phyloP scores from a whole-genome alignment of 2,888 invertebrate genomes.

The Drosophila suboccidentalis region DNA sequence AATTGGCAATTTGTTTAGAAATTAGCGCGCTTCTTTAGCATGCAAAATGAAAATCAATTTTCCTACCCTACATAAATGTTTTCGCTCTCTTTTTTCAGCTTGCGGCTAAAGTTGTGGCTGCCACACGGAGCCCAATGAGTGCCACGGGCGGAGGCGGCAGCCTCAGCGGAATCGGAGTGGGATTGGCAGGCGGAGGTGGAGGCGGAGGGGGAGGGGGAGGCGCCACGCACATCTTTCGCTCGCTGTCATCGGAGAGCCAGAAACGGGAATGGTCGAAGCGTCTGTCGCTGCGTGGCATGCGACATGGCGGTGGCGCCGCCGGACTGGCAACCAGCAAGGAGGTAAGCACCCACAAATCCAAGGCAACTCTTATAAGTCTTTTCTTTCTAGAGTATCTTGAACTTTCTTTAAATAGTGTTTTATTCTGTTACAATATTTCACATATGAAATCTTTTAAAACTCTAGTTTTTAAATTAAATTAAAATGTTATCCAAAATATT shows the following conservation, averaged over 20 bases:
- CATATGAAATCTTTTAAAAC: too few relatives aligned
- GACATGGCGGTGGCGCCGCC: constrained; percentile 86
- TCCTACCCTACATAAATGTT: constrained; percentile 4
- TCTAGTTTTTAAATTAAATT: too few relatives aligned
- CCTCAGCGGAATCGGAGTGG: constrained; percentile 20
- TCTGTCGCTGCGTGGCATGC: constrained; percentile 90
- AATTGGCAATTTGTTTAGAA: constrained; percentile 80
- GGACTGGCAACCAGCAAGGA: constrained; percentile 86
- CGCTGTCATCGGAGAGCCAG: constrained; percentile 89
- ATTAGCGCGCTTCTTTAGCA: constrained; percentile 73
- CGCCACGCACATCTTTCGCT: constrained; percentile 87
- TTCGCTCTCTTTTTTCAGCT: constrained; percentile 12
- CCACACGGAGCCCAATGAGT: constrained; percentile 52
- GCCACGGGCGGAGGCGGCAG: constrained; percentile 54
- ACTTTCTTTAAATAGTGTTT: too few relatives aligned
- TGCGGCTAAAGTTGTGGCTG: constrained; percentile 31
- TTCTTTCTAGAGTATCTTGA: too few relatives aligned
- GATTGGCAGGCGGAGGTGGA: constrained; percentile 10
- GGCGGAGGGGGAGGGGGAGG: constrained; percentile 12
- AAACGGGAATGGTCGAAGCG: constrained; percentile 91
- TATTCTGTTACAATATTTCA: too few relatives aligned
- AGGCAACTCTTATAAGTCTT: neutral
- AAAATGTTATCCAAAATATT: too few relatives aligned
- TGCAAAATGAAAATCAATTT: constrained; percentile 76
- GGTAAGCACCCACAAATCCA: constrained; percentile 57